Conservation (phyloP, 1,140 invertebrate genomes). For the Ephestia elutella region DNA sequence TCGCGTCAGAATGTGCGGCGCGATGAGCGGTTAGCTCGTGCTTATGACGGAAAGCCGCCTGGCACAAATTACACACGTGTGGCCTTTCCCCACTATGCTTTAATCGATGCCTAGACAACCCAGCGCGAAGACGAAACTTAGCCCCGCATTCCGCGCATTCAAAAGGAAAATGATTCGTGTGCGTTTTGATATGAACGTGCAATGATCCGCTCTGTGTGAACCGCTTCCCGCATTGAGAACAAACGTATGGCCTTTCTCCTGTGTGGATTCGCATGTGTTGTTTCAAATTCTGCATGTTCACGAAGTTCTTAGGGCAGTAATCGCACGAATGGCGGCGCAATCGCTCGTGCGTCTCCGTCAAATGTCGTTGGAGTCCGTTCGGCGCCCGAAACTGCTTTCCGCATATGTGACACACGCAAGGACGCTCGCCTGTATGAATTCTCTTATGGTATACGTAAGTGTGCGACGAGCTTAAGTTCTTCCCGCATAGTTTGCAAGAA, state of each 20-base stretch:
- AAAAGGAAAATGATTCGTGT: conserved; percentile 75
- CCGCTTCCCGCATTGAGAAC: conserved; percentile 71
- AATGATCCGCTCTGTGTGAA: conserved; percentile 67
- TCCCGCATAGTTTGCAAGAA: conserved; percentile 76
- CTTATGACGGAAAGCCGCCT: conserved; percentile 74
- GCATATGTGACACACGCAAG: conserved; percentile 82
- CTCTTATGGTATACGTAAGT: conserved; percentile 77
- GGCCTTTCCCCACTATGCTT: conserved; percentile 81
- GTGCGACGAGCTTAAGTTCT: conserved; percentile 76
- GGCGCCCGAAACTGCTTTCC: conserved; percentile 82
- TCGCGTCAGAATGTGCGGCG: conserved; percentile 33
- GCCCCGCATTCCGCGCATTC: conserved; percentile 78
- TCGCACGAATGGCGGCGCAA: conserved; percentile 75
- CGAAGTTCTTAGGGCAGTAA: conserved; percentile 75
- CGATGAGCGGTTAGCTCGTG: conserved; percentile 78
- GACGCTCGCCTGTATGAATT: conserved; percentile 83
- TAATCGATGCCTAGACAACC: conserved; percentile 75
- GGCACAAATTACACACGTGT: conserved; percentile 78
- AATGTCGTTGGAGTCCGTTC: conserved; percentile 76
- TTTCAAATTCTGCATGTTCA: conserved; percentile 70
- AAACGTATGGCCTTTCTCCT: conserved; percentile 77
- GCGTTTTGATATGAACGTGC: conserved; percentile 68
- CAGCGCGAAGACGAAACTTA: conserved; percentile 76
- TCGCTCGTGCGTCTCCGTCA: conserved; percentile 78
- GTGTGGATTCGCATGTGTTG: conserved; percentile 82